A percentile compares a stretch with the other conserved stretches of the same genome.
Conservation (phyloP, 2,888 invertebrate species). For the Ectemnius lituratus region DNA sequence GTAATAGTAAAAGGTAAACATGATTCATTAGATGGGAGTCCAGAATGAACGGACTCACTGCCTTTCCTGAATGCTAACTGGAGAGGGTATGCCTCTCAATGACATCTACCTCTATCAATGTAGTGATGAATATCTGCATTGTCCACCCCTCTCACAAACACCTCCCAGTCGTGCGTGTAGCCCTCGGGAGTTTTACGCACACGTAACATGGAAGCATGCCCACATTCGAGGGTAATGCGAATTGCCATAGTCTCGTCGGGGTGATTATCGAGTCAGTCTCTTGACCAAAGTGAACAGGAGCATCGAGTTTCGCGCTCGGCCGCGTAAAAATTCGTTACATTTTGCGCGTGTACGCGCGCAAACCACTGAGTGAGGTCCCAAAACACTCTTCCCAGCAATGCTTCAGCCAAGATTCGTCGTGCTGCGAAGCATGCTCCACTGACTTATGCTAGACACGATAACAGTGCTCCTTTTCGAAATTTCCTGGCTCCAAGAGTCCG, state of each 20-base stretch:
- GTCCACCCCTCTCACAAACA: conserved; percentile 94
- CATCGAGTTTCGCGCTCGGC: conserved; percentile 34
- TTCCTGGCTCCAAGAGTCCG: conserved; percentile 44
- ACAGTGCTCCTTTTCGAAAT: conserved; percentile 50
- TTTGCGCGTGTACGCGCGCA: conserved; percentile 42
- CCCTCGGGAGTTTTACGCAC: conserved; percentile 91
- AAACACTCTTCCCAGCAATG: conserved; percentile 15
- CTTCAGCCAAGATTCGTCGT: conserved; percentile 31
- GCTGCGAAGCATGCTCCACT: conserved; percentile 37
- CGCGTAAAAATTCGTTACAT: conserved; percentile 45
- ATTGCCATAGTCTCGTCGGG: conserved; percentile 81
- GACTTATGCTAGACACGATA: conserved; percentile 45
- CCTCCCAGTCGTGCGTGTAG: conserved; percentile 98
- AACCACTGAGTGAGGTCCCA: conserved; percentile 29
- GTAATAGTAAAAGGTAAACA: conserved; percentile 34
- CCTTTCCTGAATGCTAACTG: too few relatives aligned
- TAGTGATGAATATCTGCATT: conserved; percentile 92
- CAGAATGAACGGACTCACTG: too few relatives aligned
- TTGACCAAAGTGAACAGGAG: conserved; percentile 42
- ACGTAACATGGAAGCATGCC: conserved; percentile 91
- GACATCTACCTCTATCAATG: conserved; percentile 85
- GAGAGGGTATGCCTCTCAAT: neutral
- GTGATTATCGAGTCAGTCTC: conserved; percentile 34
- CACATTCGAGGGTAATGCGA: conserved; percentile 93
- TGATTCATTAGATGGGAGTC: neutral